phyloP scores from a whole-genome alignment of 1,140 invertebrate genomes.

The Streblospio benedicti region DNA sequence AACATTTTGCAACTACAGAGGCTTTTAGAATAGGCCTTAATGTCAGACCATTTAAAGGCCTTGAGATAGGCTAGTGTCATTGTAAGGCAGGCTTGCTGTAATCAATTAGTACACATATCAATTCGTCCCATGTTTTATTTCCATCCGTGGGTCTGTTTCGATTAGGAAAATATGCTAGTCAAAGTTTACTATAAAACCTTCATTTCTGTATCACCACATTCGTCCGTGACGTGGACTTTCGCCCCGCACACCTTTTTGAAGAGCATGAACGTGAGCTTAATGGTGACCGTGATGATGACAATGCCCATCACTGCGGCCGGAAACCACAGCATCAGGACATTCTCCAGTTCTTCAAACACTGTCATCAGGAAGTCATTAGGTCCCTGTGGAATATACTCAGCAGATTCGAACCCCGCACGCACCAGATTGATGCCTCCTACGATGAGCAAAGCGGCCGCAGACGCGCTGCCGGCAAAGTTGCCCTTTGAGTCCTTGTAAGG shows the following conservation, averaged over 20 bases:
- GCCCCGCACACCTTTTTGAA: not conserved
- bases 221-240: too few species aligned
- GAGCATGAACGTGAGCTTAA: slow-evolving; percentile 7
- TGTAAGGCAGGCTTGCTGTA: too few species aligned
- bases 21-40: too few species aligned
- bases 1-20: too few species aligned
- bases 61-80: too few species aligned
- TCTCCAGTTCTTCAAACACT: slow-evolving; percentile 17
- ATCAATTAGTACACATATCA: too few species aligned
- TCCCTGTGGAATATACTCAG: slow-evolving; percentile 15
- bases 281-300: slow-evolving; percentile 5
- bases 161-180: too few species aligned
- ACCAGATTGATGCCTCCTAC: slow-evolving; percentile 14
- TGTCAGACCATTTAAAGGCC: too few species aligned
- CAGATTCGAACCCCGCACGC: slow-evolving; percentile 13
- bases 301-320: slow-evolving; percentile 12
- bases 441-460: slow-evolving; percentile 10
- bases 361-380: slow-evolving; percentile 12
- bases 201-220: too few species aligned
- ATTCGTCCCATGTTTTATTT: too few species aligned
- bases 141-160: too few species aligned
- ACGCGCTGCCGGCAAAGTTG: slow-evolving; percentile 11
- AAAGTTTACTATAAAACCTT: too few species aligned
- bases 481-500: slow-evolving; percentile 10
- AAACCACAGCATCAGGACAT: slow-evolving; percentile 13